Evolutionary conservation across 2,888 invertebrate genomes (phyloP).

Genomic region (Nipponacmea schrenckii): DNA sequence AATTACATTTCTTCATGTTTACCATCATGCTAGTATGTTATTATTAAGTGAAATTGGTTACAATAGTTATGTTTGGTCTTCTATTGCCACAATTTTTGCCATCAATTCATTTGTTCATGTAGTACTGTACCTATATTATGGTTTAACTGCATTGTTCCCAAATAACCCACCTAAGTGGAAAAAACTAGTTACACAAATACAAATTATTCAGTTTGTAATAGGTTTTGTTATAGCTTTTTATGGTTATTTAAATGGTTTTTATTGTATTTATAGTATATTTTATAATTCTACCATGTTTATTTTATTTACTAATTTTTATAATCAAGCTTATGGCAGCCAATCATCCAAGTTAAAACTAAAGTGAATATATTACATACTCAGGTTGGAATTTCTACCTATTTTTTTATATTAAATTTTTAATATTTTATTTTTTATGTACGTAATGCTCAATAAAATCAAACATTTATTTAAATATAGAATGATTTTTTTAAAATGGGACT

Average conservation of each 20-base stretch:
- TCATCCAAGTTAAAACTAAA: constrained; percentile 25
- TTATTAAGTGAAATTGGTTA: constrained; percentile 58
- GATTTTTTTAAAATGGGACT: no score
- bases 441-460: no score
- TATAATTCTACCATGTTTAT: constrained; percentile 60
- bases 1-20: constrained; percentile 64
- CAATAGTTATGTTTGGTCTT: constrained; percentile 57
- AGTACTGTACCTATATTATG: constrained; percentile 62
- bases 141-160: constrained; percentile 50
- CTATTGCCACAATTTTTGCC: constrained; percentile 54
- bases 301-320: constrained; percentile 64
- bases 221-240: constrained; percentile 50
- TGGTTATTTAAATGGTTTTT: constrained; percentile 61
- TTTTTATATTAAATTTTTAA: background rate
- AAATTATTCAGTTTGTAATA: constrained; percentile 61
- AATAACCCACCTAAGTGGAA: constrained; percentile 59
- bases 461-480: no score
- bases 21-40: constrained; percentile 65
- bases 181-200: constrained; percentile 60
- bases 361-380: background rate
- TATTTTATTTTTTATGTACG: no score
- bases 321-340: constrained; percentile 49
- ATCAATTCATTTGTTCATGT: constrained; percentile 64
- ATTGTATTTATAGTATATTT: constrained; percentile 63
- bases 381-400: background rate